Conservation (phyloP, 92 coral and sea anemone species). For the Parazoanthus darwini region DNA sequence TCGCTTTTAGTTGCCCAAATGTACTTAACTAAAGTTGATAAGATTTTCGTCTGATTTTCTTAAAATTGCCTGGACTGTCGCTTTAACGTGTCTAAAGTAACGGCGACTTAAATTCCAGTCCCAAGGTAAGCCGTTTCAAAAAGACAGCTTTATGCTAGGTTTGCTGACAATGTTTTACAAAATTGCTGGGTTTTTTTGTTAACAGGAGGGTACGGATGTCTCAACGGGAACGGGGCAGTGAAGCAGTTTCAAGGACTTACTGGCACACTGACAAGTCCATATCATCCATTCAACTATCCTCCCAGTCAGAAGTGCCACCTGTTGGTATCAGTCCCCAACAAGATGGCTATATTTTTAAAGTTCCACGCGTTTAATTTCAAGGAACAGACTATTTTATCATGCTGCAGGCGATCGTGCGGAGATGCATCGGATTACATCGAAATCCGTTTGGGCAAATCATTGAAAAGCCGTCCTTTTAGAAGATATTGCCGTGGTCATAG, state of each 20-base stretch:
- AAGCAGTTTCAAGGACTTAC: background rate
- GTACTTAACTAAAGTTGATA: too few relatives aligned
- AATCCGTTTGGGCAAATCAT: background rate
- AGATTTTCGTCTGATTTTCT: too few relatives aligned
- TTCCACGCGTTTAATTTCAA: background rate
- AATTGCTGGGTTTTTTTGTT: background rate
- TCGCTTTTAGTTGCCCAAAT: too few relatives aligned
- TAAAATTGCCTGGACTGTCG: too few relatives aligned
- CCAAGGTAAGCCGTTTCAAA: too few relatives aligned
- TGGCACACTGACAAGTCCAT: background rate
- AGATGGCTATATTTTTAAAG: background rate
- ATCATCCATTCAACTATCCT: background rate
- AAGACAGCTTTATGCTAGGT: background rate
- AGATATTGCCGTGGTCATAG: background rate
- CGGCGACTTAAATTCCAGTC: too few relatives aligned
- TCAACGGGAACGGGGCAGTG: background rate
- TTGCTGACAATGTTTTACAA: background rate
- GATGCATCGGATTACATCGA: conserved; percentile 10
- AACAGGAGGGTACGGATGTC: background rate
- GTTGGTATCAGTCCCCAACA: background rate
- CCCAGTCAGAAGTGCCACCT: background rate
- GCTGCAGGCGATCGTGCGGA: background rate
- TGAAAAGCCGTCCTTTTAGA: background rate
- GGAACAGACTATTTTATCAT: background rate
- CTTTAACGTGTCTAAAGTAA: too few relatives aligned